A percentile compares a stretch with the other conserved stretches of the same genome.
Conservation (phyloP, 2,888 invertebrate genomes). For the Coenonympha arcania region DNA sequence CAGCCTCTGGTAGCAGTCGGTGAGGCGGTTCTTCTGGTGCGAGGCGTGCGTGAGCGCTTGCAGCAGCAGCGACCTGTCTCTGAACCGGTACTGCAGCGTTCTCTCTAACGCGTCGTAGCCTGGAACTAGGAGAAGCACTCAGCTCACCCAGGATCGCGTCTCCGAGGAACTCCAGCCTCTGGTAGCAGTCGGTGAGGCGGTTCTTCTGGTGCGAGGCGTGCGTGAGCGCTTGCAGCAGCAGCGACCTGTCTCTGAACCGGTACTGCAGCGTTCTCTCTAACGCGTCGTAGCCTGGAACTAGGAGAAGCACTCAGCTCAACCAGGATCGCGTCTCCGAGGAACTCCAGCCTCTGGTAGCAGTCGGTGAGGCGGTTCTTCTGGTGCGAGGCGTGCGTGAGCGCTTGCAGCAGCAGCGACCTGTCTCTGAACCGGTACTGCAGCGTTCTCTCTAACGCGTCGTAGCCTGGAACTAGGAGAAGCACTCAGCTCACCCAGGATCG, state of each 20-base stretch:
- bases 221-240: constrained; percentile 96
- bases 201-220: constrained; percentile 98
- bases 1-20: constrained; percentile 98
- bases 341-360: constrained; percentile 98
- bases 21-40: constrained; percentile 93
- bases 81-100: neutral
- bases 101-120: constrained; percentile 87
- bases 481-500: constrained; percentile 74
- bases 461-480: too few species aligned
- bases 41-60: constrained; percentile 99
- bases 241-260: constrained; percentile 73
- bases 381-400: constrained; percentile 98
- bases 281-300: constrained; percentile 81
- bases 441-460: constrained; percentile 80
- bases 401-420: constrained; percentile 94
- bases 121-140: too few species aligned
- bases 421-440: constrained; percentile 45
- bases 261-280: constrained; percentile 72
- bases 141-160: constrained; percentile 81
- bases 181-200: constrained; percentile 97
- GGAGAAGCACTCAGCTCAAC: too few species aligned
- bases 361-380: constrained; percentile 95
- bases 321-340: constrained; percentile 92
- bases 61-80: constrained; percentile 89
- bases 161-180: constrained; percentile 96